Evolutionary conservation across 2,797 vertebrate genomes (phyloP).

Genomic region (Esox lucius): DNA sequence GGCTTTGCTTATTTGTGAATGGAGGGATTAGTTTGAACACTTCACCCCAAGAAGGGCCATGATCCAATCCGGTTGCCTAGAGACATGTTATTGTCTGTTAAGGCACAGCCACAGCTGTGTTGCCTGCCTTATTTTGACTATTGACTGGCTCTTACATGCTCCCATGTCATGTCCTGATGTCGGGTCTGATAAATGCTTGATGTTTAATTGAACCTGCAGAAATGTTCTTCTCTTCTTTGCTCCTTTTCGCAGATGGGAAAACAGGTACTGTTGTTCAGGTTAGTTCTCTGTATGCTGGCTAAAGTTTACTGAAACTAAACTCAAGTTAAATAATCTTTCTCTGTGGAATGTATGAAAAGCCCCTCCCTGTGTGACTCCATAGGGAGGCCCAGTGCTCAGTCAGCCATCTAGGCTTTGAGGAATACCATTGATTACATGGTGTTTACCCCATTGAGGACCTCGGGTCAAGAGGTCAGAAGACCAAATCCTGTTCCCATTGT

Average conservation of each 20-base stretch:
- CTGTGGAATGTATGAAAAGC: slow-evolving; percentile 43
- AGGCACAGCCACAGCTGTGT: slow-evolving; percentile 66
- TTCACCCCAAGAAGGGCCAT: slow-evolving; percentile 86
- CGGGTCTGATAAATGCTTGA: background rate
- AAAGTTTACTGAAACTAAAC: background rate
- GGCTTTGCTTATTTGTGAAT: slow-evolving; percentile 88
- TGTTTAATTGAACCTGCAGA: background rate
- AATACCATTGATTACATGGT: slow-evolving; percentile 96
- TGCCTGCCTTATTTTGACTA: slow-evolving; percentile 50
- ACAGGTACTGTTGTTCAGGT: background rate
- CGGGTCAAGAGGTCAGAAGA: slow-evolving; percentile 91
- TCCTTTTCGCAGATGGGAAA: background rate
- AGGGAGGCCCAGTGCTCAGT: slow-evolving; percentile 63
- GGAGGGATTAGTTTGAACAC: slow-evolving; percentile 89
- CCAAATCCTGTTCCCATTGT: slow-evolving; percentile 91
- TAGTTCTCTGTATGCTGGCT: background rate
- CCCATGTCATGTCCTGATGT: slow-evolving; percentile 43
- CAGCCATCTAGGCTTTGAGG: slow-evolving; percentile 83
- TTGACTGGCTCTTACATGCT: slow-evolving; percentile 63
- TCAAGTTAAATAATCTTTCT: slow-evolving; percentile 62
- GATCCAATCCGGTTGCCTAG: slow-evolving; percentile 89
- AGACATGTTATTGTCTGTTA: slow-evolving; percentile 73
- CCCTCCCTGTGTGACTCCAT: slow-evolving; percentile 34
- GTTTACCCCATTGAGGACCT: slow-evolving; percentile 93
- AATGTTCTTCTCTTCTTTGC: background rate